A percentile compares a stretch with the other conserved stretches of the same genome.
Conservation (phyloP, 2,888 invertebrate species). For the Schrankia costaestrigalis region DNA sequence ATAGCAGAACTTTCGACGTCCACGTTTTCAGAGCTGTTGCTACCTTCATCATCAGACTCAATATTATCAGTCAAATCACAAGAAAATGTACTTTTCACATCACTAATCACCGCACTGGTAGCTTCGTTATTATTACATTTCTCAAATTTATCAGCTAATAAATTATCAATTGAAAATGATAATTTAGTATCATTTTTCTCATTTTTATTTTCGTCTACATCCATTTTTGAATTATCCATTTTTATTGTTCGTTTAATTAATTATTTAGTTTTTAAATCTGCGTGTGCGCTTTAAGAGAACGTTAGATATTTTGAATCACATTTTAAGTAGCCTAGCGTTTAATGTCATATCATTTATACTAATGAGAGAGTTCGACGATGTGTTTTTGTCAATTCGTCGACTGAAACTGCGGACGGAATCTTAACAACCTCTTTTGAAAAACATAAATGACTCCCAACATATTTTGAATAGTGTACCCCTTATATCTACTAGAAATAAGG, state of each 20-base stretch:
- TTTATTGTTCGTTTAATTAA: slow-evolving; percentile 3
- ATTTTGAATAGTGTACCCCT: slow-evolving; percentile 16
- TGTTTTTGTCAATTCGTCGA: slow-evolving; percentile 76
- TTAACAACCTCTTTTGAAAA: slow-evolving; percentile 70
- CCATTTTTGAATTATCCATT: slow-evolving; percentile 39
- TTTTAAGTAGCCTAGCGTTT: slow-evolving; percentile 22
- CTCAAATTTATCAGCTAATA: slow-evolving; percentile 63
- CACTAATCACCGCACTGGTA: slow-evolving; percentile 32
- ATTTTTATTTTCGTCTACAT: slow-evolving; percentile 46
- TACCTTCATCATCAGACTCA: slow-evolving; percentile 57
- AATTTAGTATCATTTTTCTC: slow-evolving; percentile 57
- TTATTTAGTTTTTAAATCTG: slow-evolving; percentile 14
- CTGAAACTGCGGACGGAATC: slow-evolving; percentile 63
- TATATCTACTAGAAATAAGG: slow-evolving; percentile 30
- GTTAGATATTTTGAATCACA: slow-evolving; percentile 34
- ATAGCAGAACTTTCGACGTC: slow-evolving; percentile 64
- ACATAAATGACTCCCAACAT: slow-evolving; percentile 45
- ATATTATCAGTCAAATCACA: slow-evolving; percentile 41
- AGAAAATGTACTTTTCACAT: slow-evolving; percentile 22
- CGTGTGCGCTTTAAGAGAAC: slow-evolving; percentile 32
- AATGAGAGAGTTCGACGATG: slow-evolving; percentile 65
- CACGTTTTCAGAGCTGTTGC: slow-evolving; percentile 59
- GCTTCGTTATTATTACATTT: slow-evolving; percentile 27
- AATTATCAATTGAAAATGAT: slow-evolving; percentile 68
- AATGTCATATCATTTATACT: slow-evolving; percentile 58